Percentiles rank a stretch among this genome's conserved stretches.
These are phyloP conservation scores for Pangasius sanitwongsei DNA, from an alignment of 2,797 vertebrate genomes.

Conservation along the genomic window DNA sequence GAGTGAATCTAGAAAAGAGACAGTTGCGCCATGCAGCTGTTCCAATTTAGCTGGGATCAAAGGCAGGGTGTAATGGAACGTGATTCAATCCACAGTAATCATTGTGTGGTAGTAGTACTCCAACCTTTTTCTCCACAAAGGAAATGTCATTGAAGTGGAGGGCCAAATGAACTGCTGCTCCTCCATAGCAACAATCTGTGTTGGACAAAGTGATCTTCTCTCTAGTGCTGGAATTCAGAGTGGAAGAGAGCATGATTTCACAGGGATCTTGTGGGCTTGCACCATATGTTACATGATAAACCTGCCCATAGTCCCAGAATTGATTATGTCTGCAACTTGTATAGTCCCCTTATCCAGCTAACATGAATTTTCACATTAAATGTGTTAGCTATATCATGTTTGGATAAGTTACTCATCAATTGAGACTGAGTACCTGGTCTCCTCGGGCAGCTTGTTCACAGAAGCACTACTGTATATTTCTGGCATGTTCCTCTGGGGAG, in stretches of 20 bases:
- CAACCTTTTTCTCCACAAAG: background rate
- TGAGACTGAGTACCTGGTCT: background rate
- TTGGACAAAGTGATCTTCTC: background rate
- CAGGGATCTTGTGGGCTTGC: too few species aligned
- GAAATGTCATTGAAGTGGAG: background rate
- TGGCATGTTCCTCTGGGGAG: background rate
- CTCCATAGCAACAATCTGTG: background rate
- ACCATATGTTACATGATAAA: background rate
- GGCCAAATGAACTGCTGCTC: background rate
- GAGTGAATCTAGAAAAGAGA: background rate
- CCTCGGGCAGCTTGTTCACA: background rate
- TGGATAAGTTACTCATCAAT: background rate
- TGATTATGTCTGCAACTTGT: background rate
- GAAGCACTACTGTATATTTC: background rate
- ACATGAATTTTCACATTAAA: background rate
- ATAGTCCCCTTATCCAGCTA: background rate
- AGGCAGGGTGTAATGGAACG: background rate
- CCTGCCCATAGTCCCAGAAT: background rate
- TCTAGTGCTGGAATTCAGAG: background rate
- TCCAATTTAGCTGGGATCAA: background rate
- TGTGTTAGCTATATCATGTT: background rate
- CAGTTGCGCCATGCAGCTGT: background rate
- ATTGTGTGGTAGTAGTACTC: background rate
- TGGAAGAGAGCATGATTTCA: background rate
- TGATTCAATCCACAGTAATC: background rate